Conservation (phyloP, 2,888 invertebrate genomes). For the Tridacna crocea region DNA sequence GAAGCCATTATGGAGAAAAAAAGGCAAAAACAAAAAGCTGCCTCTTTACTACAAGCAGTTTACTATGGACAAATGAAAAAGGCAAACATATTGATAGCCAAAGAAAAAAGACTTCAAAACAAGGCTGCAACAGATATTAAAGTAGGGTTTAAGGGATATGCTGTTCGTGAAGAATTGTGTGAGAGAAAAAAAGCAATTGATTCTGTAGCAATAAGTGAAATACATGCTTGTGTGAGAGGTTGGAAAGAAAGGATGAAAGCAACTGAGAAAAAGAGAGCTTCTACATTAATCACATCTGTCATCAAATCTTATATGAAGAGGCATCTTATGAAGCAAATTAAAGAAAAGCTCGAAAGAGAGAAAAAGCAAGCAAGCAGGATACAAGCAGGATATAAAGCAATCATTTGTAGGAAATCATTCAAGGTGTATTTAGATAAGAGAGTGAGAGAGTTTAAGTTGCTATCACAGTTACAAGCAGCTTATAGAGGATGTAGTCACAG, state of each 20-base stretch:
- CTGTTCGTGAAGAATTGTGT: slow-evolving; percentile 29
- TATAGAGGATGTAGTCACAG: background rate
- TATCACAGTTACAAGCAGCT: slow-evolving; percentile 28
- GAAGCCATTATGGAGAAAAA: slow-evolving; percentile 2
- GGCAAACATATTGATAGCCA: slow-evolving; percentile 30
- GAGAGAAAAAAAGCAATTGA: slow-evolving; percentile 24
- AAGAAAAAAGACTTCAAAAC: slow-evolving; percentile 31
- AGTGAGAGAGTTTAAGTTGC: slow-evolving; percentile 21
- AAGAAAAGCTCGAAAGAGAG: slow-evolving; percentile 19
- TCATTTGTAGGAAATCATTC: slow-evolving; percentile 18
- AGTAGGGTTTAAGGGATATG: slow-evolving; percentile 30
- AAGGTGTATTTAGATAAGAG: slow-evolving; percentile 9
- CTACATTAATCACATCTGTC: slow-evolving; percentile 15
- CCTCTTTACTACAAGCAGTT: slow-evolving; percentile 27
- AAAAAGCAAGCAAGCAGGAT: slow-evolving; percentile 21
- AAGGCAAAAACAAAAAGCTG: slow-evolving; percentile 8
- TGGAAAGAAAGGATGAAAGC: slow-evolving; percentile 28
- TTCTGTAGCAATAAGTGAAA: slow-evolving; percentile 19
- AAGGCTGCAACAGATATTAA: slow-evolving; percentile 45
- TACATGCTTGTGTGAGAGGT: slow-evolving; percentile 44
- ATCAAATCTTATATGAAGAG: slow-evolving; percentile 37
- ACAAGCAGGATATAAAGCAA: slow-evolving; percentile 33
- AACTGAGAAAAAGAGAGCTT: slow-evolving; percentile 22
- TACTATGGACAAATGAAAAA: slow-evolving; percentile 26
- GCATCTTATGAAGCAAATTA: background rate